A percentile compares a stretch with the other conserved stretches of the same genome.
phyloP scores from a whole-genome alignment of 2,888 invertebrate species.

The Sarcophaga caerulescens region DNA sequence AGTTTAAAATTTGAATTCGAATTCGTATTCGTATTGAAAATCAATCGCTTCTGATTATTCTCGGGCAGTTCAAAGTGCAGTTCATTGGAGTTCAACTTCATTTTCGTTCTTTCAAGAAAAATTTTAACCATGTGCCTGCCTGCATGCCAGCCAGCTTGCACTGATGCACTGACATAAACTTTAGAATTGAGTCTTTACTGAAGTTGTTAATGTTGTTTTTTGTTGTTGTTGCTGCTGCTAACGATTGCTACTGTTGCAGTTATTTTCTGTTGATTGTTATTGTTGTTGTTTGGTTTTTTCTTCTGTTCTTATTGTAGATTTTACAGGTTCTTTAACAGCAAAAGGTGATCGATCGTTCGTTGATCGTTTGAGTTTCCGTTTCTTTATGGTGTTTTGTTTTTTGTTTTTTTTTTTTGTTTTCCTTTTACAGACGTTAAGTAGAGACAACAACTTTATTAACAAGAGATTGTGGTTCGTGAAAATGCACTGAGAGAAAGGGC shows the following conservation, averaged over 20 bases:
- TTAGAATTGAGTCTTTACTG: not conserved
- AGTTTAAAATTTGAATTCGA: not conserved
- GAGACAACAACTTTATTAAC: slow-evolving; percentile 28
- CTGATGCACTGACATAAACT: not conserved
- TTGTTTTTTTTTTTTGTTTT: too few species aligned
- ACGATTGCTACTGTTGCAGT: not conserved
- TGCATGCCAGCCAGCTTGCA: too few species aligned
- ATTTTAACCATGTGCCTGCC: too few species aligned
- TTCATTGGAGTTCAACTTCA: slow-evolving; percentile 13
- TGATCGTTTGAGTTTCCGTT: slow-evolving; percentile 46
- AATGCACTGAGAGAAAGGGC: not conserved
- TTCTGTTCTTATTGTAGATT: slow-evolving; percentile 13
- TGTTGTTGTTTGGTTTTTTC: slow-evolving; percentile 4
- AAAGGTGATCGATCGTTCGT: slow-evolving; percentile 51
- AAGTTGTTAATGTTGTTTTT: not conserved
- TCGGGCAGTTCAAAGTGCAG: not conserved
- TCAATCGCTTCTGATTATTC: not conserved
- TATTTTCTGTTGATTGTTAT: not conserved
- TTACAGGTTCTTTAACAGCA: slow-evolving; percentile 50
- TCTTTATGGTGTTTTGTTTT: not conserved
- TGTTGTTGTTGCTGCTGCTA: not conserved
- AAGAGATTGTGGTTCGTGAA: slow-evolving; percentile 7
- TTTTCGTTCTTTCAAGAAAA: not conserved
- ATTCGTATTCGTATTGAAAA: not conserved
- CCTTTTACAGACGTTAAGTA: not conserved